Percentiles rank a stretch among this genome's conserved stretches.
Conservation (phyloP, 1,140 invertebrate species). For the Battus philenor region DNA sequence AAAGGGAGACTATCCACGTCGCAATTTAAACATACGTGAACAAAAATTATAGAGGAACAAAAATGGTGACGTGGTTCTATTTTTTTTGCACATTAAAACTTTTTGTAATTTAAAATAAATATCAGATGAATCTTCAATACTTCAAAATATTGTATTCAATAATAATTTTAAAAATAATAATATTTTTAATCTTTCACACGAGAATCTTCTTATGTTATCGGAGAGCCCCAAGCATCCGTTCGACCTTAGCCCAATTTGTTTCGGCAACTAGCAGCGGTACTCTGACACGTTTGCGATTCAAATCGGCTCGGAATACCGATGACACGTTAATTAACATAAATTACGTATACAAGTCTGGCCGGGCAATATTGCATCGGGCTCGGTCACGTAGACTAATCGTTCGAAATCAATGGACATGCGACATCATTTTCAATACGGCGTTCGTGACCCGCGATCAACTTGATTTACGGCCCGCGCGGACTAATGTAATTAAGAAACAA, state of each 20-base stretch:
- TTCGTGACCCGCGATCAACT: constrained; percentile 10
- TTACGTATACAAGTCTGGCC: constrained; percentile 13
- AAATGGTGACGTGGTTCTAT: too few relatives aligned
- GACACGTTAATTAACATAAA: constrained; percentile 15
- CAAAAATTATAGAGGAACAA: too few relatives aligned
- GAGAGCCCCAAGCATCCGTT: constrained; percentile 9
- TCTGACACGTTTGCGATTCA: constrained; percentile 7
- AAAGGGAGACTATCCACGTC: too few relatives aligned
- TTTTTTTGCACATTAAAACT: too few relatives aligned
- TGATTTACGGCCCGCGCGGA: constrained; percentile 8
- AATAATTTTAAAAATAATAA: too few relatives aligned
- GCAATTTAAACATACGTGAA: too few relatives aligned
- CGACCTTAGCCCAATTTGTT: constrained; percentile 15
- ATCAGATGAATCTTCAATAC: too few relatives aligned
- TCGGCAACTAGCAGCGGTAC: constrained; percentile 6
- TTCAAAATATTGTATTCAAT: too few relatives aligned
- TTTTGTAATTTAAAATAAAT: too few relatives aligned
- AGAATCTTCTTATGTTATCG: too few relatives aligned
- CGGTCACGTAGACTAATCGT: constrained; percentile 13
- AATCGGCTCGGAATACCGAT: constrained; percentile 8
- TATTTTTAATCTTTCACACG: too few relatives aligned
- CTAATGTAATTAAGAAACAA: constrained; percentile 15
- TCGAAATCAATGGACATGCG: constrained; percentile 14
- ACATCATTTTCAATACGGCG: constrained; percentile 11
- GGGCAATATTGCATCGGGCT: constrained; percentile 9